Evolutionary conservation across 1,140 invertebrate species (phyloP), one percentile per base, ranked within the genome.

Genomic region (Meloidogyne exigua): DNA sequence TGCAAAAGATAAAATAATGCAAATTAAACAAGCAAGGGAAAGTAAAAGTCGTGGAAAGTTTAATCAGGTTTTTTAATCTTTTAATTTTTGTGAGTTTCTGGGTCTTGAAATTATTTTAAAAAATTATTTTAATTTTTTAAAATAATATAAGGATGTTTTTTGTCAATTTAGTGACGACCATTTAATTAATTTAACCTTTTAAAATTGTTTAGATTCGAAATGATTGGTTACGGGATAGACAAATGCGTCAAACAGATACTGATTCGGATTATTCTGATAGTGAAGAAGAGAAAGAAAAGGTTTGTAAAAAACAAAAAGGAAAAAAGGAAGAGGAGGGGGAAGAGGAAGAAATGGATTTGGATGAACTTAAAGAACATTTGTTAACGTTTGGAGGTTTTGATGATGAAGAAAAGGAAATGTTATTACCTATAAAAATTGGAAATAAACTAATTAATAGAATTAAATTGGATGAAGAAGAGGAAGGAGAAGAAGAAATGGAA

Each of bases 381-480:
- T 65, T 83, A 39, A 21, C 76, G 69, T 80, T 79, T 70, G 62
- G 70, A 25, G 36, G 21, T 15, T 72, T 77, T 32, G 84, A 82
- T 18, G 81, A 77, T 25, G 80, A 79, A 28, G 65, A 79, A 28
- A 65, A 79, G 44, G 85, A 87, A 44, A 42, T 86, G n/a, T 57
- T 57, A 63, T 74, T 86, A 18, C 84, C 84, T 7, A 78, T 86
- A 15, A 86, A 86, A 65, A 67, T 87, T 44, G 78, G 76, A 42
- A 82, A 85, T 63, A 74, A 73, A 75, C 39, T 87, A 25, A 64
- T 87, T 49, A 44, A 76, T 13, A 66, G 82, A 18, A 74, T 84
- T 18, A 71, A 82, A 42, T 78, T 85, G 66, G 79, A 78, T 28
- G 77, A 63, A n/a, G 77, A 79, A 10, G 28, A 73, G 32, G 77